phyloP scores from a whole-genome alignment of 2,888 invertebrate genomes.

The Eupithecia vulgata region DNA sequence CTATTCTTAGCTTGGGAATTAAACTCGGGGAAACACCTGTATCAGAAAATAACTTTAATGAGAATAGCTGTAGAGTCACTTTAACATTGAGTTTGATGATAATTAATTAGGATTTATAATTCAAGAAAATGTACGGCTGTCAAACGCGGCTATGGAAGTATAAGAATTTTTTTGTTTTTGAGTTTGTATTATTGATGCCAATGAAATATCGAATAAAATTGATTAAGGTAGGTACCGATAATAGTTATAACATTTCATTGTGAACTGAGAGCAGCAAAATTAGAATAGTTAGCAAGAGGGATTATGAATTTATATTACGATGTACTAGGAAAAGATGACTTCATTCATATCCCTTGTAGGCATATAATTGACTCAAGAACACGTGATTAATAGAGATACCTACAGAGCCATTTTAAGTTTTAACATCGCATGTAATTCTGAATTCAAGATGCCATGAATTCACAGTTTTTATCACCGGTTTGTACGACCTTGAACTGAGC shows the following conservation, averaged over 20 bases:
- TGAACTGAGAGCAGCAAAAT: not conserved
- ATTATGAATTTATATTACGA: not conserved
- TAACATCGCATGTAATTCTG: not conserved
- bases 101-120: not conserved
- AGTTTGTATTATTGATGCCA: not conserved
- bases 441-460: not conserved
- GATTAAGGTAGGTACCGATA: no score
- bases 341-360: not conserved
- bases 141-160: not conserved
- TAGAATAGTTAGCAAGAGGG: not conserved
- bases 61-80: not conserved
- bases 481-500: conserved; percentile 39
- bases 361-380: not conserved
- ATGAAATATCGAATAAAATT: not conserved
- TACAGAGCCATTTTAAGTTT: not conserved
- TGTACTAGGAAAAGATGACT: conserved; percentile 1
- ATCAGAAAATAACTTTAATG: not conserved
- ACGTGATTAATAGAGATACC: not conserved
- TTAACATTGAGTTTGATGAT: not conserved
- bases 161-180: not conserved
- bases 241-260: no score
- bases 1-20: conserved; percentile 22
- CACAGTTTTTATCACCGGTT: conserved; percentile 2
- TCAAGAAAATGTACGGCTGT: not conserved
- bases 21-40: conserved; percentile 10